These are phyloP conservation scores for Pseudoatta argentina DNA, from an alignment of 1,140 invertebrate genomes.

Conservation along the genomic window DNA sequence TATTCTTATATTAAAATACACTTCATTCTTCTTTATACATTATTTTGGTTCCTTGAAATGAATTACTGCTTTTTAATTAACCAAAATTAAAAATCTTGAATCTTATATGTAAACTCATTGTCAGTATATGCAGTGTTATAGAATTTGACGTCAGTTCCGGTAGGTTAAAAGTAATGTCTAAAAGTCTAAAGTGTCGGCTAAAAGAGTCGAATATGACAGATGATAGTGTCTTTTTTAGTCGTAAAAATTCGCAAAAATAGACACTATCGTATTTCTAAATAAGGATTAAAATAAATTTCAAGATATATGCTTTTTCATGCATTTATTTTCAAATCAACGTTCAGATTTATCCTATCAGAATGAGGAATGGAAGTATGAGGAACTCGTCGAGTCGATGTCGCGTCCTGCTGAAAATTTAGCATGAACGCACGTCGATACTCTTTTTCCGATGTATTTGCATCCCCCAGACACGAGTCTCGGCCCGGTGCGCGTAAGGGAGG, in stretches of 20 bases:
- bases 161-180: not conserved
- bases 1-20: too few species aligned
- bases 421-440: not conserved
- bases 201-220: not conserved
- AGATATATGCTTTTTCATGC: not conserved
- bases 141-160: too few species aligned
- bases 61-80: not conserved
- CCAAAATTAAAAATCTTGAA: too few species aligned
- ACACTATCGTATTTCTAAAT: not conserved
- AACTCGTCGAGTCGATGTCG: too few species aligned
- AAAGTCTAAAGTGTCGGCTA: too few species aligned
- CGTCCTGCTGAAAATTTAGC: not conserved
- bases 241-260: not conserved
- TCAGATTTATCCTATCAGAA: not conserved
- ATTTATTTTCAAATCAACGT: not conserved
- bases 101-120: too few species aligned
- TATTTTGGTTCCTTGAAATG: not conserved
- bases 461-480: slow-evolving; percentile 45
- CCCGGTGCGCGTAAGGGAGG: slow-evolving; percentile 78
- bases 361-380: too few species aligned
- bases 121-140: too few species aligned
- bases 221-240: not conserved
- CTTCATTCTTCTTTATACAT: too few species aligned
- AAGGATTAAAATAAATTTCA: not conserved
- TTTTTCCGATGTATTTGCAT: slow-evolving; percentile 47